These are phyloP conservation scores for Neolamprologus sp. DNA, from an alignment of 2,113 vertebrate genomes.

Conservation along the genomic window DNA sequence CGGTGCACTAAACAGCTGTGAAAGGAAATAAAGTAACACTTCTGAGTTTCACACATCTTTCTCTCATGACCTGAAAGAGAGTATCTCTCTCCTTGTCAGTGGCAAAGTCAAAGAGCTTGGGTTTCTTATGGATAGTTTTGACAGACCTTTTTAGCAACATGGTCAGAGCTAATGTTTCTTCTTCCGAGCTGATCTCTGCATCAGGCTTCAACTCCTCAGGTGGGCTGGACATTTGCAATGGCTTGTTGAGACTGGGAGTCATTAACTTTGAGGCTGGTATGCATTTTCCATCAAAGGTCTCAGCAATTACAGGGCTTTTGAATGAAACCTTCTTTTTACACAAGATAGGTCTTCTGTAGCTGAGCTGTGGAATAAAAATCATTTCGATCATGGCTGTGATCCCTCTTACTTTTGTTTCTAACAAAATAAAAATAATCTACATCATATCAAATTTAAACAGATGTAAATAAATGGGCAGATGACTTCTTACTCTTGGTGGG, in stretches of 20 bases:
- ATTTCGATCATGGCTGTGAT: not conserved
- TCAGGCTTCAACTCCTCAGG: not conserved
- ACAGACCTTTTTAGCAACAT: not conserved
- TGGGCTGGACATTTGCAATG: not conserved
- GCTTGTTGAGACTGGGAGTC: not conserved
- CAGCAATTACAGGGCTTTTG: constrained; percentile 12
- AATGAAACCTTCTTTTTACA: constrained; percentile 58
- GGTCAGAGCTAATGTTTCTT: not conserved
- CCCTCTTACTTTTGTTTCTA: not conserved
- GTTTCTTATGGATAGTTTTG: not conserved
- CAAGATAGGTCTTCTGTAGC: not conserved
- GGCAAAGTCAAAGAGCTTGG: constrained; percentile 58
- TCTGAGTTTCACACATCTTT: constrained; percentile 13
- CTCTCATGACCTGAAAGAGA: constrained; percentile 30
- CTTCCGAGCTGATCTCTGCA: not conserved
- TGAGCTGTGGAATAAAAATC: not conserved
- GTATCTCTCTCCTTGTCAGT: not conserved
- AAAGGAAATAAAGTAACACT: constrained; percentile 22
- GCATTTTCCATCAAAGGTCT: not conserved
- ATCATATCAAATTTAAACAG: not conserved
- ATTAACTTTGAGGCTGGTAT: not conserved
- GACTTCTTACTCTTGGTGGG: not conserved
- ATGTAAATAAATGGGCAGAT: not conserved
- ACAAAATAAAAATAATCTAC: not conserved
- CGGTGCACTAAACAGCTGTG: not conserved